Evolutionary conservation across 2,113 vertebrate genomes (phyloP), one percentile per base, ranked within the genome.

Genomic region (Hemiscyllium ocellatum): DNA sequence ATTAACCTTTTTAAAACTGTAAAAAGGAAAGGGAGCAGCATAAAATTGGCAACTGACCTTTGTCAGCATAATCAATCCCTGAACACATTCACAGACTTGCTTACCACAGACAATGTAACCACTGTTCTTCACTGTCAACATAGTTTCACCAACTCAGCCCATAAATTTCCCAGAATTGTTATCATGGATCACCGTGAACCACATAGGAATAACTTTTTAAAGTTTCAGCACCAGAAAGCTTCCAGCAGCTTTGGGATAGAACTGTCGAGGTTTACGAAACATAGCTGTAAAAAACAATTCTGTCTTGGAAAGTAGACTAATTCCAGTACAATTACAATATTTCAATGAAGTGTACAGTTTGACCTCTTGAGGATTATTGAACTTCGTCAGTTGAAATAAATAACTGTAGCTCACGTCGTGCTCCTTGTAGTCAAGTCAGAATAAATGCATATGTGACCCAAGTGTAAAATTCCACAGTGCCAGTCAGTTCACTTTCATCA

Each of bases 31-130:
- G 50, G 69, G 68, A 95, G 29, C 42, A 76, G 15, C 94, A 76
- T 52, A 95, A 95, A 95, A 52, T 76, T 33, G 94, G 94, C 52
- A 72, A 95, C 94, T 95, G 94, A 95, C 94, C 94, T 76, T 95
- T 70, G 94, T 22, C 66, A 47, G 66, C 47, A 26, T 72, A 94
- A 94, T 69, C 93, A 94, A 69, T 76, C 69, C 94, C 94, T 76
- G 52, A 95, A 95, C 94, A 95, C 37, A 24, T 95, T 50, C 42
- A 76, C 94, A 95, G 42, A 2, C 94, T 95, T 95, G 94, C 94
- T 95, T 95, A 95, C 66, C 69, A 70, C 94, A 95, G 47, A 95
- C 66, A 95, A 72, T 76, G 42, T 24, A 72, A 72, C 26, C 20
- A 76, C 94, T 95, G 94, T 95, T 95, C 22, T 24, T 91, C 47